Conservation (phyloP, 2,888 invertebrate genomes). For the Rhamphomyia laevipes region DNA sequence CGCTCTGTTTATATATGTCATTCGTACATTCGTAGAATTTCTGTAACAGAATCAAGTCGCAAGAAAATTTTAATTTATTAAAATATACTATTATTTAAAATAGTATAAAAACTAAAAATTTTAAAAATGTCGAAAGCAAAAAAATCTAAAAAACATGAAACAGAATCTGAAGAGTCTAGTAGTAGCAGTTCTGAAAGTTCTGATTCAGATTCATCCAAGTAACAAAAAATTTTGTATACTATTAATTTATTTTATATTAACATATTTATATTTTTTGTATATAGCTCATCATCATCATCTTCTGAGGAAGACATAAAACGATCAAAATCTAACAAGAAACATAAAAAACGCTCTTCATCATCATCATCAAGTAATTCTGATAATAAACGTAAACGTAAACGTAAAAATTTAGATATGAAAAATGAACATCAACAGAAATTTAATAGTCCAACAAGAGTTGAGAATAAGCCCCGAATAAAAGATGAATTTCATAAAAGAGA, state of each 20-base stretch:
- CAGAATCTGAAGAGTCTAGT: constrained; percentile 6
- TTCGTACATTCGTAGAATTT: too few relatives aligned
- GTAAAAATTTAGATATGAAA: constrained; percentile 11
- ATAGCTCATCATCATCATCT: constrained; percentile 10
- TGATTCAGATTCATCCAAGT: constrained; percentile 6
- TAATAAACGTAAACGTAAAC: constrained; percentile 9
- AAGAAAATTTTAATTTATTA: too few relatives aligned
- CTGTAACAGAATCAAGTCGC: too few relatives aligned
- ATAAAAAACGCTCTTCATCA: neutral
- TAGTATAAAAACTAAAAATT: too few relatives aligned
- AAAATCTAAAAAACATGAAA: constrained; percentile 6
- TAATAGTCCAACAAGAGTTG: too few relatives aligned
- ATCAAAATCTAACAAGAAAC: neutral
- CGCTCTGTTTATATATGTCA: too few relatives aligned
- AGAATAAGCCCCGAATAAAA: too few relatives aligned
- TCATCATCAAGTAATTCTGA: constrained; percentile 5
- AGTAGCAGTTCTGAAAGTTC: constrained; percentile 8
- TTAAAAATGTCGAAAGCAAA: constrained; percentile 12
- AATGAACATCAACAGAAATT: constrained; percentile 2
- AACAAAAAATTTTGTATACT: too few relatives aligned
- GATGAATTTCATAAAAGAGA: too few relatives aligned
- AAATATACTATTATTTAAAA: too few relatives aligned
- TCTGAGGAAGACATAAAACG: constrained; percentile 7
- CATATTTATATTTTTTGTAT: constrained; percentile 15
- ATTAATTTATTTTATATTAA: too few relatives aligned